phyloP scores from a whole-genome alignment of 2,888 invertebrate genomes.

The Lamellibrachia satsuma region DNA sequence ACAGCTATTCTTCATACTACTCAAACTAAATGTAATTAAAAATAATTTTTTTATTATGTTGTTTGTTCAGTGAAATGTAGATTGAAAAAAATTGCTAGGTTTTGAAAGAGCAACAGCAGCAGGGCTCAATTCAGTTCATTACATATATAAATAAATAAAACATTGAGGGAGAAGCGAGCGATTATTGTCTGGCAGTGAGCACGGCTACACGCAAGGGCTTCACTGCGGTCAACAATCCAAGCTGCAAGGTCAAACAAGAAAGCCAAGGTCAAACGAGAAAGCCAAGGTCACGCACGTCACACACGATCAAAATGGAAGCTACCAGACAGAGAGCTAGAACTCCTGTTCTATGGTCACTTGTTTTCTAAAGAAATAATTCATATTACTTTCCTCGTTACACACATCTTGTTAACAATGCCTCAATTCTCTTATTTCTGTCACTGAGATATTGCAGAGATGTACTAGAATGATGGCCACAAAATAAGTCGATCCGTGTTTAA shows the following conservation, averaged over 20 bases:
- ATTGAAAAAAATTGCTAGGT: no score
- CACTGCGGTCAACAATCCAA: not conserved
- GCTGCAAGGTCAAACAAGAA: conserved; percentile 3
- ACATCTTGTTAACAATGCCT: no score
- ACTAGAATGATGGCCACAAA: not conserved
- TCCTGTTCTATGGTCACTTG: no score
- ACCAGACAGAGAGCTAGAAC: no score
- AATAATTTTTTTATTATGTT: no score
- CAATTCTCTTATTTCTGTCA: no score
- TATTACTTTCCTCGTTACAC: no score
- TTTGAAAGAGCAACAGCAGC: not conserved
- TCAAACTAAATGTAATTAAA: not conserved
- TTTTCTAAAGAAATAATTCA: no score
- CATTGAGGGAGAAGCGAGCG: not conserved
- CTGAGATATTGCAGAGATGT: not conserved
- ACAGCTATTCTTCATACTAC: not conserved
- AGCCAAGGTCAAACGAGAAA: not conserved
- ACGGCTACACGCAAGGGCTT: not conserved
- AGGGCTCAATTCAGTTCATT: not conserved
- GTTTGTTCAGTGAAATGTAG: no score
- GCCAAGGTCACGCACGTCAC: no score
- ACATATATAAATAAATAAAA: not conserved
- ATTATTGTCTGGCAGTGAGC: not conserved
- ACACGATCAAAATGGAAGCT: no score
- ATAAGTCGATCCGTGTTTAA: not conserved